phyloP scores from a whole-genome alignment of 2,888 invertebrate genomes.

The Drosophila acutilabella region DNA sequence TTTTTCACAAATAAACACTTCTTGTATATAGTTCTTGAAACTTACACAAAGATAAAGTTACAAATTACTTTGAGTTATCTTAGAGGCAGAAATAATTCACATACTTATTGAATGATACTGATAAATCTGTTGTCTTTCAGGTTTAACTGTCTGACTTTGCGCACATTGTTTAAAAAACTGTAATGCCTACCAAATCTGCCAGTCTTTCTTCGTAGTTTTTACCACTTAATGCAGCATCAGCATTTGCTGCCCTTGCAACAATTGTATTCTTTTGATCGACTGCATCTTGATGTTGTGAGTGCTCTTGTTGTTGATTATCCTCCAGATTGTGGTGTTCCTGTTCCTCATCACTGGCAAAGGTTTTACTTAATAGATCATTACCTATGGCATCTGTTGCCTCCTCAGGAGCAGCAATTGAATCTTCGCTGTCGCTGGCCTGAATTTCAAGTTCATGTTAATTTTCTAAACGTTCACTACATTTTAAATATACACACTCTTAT shows the following conservation, averaged over 20 bases:
- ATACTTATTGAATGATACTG: too few species aligned
- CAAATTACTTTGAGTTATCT: too few species aligned
- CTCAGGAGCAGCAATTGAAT: constrained; percentile 61
- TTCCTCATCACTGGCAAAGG: constrained; percentile 85
- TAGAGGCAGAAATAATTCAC: too few species aligned
- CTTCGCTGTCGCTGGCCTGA: constrained; percentile 83
- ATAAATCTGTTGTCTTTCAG: neutral
- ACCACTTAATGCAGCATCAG: constrained; percentile 63
- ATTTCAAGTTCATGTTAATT: constrained; percentile 76
- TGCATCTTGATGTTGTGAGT: constrained; percentile 6
- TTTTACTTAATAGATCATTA: constrained; percentile 72
- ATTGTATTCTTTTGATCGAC: constrained; percentile 15
- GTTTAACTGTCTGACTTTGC: constrained; percentile 59
- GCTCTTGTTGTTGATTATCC: constrained; percentile 1
- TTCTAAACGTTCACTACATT: constrained; percentile 34
- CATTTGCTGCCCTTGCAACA: constrained; percentile 33
- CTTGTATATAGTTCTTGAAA: too few species aligned
- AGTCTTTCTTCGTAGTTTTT: constrained; percentile 83
- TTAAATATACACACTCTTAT: constrained; percentile 29
- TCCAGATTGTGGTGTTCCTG: constrained; percentile 42
- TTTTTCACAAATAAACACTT: too few species aligned
- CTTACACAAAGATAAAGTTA: too few species aligned
- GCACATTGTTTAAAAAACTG: constrained; percentile 48
- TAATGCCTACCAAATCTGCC: constrained; percentile 81
- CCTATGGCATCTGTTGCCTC: constrained; percentile 67